Base-by-base conservation (phyloP, 1,140 invertebrate genomes). In the Linepithema humile region DNA sequence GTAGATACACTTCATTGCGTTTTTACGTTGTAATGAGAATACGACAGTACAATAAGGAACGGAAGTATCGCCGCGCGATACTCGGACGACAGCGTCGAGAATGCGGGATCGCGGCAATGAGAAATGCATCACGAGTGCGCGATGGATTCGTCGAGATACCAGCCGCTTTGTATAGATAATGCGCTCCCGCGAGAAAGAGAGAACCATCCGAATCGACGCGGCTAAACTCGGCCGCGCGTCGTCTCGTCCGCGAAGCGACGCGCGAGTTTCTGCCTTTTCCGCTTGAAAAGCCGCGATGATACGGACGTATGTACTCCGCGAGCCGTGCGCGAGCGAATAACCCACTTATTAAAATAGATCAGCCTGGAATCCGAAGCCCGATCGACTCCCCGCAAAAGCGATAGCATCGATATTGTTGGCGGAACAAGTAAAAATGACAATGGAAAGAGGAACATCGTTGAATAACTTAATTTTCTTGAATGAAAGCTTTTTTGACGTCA, bases 301-400 rank as follows among this genome's bases (percentile, higher is more conserved):
- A 67, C 59, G 38, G 43, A 38, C 55, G 40, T 26, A 67, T 35
- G 48, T 20, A 9, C 32, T 15, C 12, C 32, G 32, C 29, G 29
- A 60, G 57, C 29, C n/a, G n/a, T n/a, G 57, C 20, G 57, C 57
- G 26, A 26, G 43, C 53, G 75, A 60, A 0, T 69, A 80, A 80
- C 75, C 75, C 64, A 80, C 64, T 80, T 80, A 80, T 80, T 80
- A 80, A 80, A 80, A 80, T 80, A 80, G 75, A 80, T 80, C 75
- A 70, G 48, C 15, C 48, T 70, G 64, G 64, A 69, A 80, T 80
- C 62, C 75, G 3, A 43, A 69, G 48, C 50, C 62, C 26, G 74
- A 80, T 69, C 43, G 43, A 69, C 43, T 29, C 12, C 23, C 26
- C 43, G 43, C 43, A n/a, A 67, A 43, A 69, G 15, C 43, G 65